Evolutionary conservation across 2,113 vertebrate species (phyloP), one percentile per base, ranked within the genome.

Genomic region (Microtus richardsoni): DNA sequence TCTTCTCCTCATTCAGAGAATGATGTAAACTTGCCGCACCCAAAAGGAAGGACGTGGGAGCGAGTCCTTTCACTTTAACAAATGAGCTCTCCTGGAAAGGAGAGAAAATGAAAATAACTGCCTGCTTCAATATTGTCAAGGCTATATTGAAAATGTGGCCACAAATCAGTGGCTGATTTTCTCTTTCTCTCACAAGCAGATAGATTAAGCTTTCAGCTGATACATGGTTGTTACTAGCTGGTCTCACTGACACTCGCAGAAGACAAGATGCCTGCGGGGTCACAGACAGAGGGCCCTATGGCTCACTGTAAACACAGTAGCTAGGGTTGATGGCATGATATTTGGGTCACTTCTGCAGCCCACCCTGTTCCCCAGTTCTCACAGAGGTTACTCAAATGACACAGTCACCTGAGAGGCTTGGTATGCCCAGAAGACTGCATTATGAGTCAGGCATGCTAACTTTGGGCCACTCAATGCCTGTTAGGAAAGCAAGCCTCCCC

Each of bases 31-130:
- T 85, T 79, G 22, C 21, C 71, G 52, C 87, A 64, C 41, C 28
- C 73, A 60, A 89, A 88, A 91, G 75, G 77, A 82, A 88, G 10
- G 2, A 21, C 17, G 4, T 66, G 30, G 30, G 68, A 22, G 30
- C n/a, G 88, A 83, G 33, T 44, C 36, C 60, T 83, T 80, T 73
- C 77, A 26, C 75, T 79, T 79, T 96, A 83, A 78, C n/a, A 93
- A 87, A 82, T 39, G 11, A 17, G 30, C 13, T 16, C 47, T 82
- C 39, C 6, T 54, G 9, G 30, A 79, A 68, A 19, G 52, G 11
- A 2, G 39, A 71, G 49, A 24, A 93, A 64, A 11, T 58, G 52
- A 79, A 52, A 54, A 3, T 84, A 49, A 79, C 26, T 44, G 44
- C 33, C 16, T 60, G 33, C 26, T 83, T 91, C 33, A 70, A 2